phyloP scores from a whole-genome alignment of 2,797 vertebrate species.

The Rhinichthys osculus region DNA sequence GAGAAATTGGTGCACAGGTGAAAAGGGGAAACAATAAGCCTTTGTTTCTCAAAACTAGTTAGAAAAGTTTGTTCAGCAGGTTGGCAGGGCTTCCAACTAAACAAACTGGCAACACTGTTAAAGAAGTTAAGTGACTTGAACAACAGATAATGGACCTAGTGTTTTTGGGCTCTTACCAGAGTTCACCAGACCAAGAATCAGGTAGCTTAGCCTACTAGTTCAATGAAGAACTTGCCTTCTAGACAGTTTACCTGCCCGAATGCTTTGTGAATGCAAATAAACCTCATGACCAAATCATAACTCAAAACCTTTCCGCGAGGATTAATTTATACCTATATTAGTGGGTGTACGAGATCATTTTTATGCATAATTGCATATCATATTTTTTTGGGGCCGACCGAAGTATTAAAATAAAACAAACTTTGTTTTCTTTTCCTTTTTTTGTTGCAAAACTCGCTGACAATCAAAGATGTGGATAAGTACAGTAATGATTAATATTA shows the following conservation, averaged over 20 bases:
- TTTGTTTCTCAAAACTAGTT: conserved; percentile 1
- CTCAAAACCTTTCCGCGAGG: not conserved
- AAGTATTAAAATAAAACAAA: not conserved
- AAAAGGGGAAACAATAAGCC: not conserved
- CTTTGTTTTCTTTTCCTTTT: not conserved
- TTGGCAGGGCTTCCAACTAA: not conserved
- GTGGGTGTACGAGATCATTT: not conserved
- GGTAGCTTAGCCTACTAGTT: not conserved
- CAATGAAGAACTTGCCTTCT: not conserved
- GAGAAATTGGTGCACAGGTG: not conserved
- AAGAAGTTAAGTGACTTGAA: not conserved
- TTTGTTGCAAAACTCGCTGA: not conserved
- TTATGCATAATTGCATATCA: not conserved
- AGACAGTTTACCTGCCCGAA: not conserved
- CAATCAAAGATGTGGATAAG: not conserved
- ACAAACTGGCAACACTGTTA: not conserved
- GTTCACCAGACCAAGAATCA: not conserved
- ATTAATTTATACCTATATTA: not conserved
- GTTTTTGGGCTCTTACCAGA: not conserved
- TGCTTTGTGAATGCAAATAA: not conserved
- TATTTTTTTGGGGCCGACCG: no score
- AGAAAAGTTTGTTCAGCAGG: not conserved
- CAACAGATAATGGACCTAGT: not conserved
- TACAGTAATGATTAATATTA: no score
- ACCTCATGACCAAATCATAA: not conserved